phyloP scores from a whole-genome alignment of 2,888 invertebrate genomes.

The Chouioia cunea region DNA sequence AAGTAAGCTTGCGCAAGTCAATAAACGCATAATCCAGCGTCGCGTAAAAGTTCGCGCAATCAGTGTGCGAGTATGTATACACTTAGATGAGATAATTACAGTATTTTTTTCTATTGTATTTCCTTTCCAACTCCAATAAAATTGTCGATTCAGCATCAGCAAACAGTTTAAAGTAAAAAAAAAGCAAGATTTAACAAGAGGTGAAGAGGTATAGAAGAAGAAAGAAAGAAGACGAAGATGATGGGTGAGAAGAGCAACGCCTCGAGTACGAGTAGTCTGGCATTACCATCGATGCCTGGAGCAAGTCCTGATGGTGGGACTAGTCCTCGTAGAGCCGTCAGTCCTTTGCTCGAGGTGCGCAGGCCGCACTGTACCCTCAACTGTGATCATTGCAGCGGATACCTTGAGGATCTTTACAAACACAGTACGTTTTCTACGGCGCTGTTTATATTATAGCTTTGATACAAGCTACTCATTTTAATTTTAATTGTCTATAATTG shows the following conservation, averaged over 20 bases:
- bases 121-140: no score
- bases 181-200: no score
- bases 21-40: no score
- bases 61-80: no score
- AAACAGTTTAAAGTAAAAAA: no score
- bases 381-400: constrained; percentile 79
- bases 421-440: constrained; percentile 64
- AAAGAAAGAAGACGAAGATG: background rate
- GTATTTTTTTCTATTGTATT: no score
- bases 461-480: no score
- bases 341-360: constrained; percentile 78
- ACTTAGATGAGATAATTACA: no score
- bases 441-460: background rate
- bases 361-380: constrained; percentile 81
- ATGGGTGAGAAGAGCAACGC: constrained; percentile 64
- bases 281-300: constrained; percentile 62
- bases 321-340: constrained; percentile 76
- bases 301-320: constrained; percentile 64
- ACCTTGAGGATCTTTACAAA: constrained; percentile 79
- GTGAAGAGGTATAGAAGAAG: background rate
- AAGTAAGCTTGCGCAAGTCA: no score
- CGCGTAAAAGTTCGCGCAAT: no score
- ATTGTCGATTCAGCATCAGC: no score
- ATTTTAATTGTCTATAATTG: no score
- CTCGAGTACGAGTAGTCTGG: constrained; percentile 63